A percentile compares a stretch with the other conserved stretches of the same genome.
Evolutionary conservation across 30 jellyfish, hydroid and myxozoan species (phyloP).

Genomic region (Pseudorhiza aurosa): DNA sequence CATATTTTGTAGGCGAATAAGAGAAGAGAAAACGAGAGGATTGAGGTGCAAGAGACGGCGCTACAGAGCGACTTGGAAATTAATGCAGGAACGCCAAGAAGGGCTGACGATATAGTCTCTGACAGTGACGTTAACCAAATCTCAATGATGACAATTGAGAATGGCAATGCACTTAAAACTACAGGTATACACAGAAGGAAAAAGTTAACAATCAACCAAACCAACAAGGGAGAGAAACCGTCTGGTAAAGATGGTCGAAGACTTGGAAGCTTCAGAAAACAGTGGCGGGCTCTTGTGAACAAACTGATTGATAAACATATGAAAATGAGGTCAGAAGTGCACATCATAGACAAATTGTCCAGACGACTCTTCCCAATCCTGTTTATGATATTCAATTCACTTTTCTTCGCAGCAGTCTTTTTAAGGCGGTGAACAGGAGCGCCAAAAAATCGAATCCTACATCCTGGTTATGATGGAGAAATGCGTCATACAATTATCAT

Average conservation of each 20-base stretch:
- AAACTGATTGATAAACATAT: slow-evolving; percentile 27
- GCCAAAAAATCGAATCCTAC: not conserved
- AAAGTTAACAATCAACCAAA: not conserved
- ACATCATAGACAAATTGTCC: slow-evolving; percentile 52
- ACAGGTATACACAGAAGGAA: not conserved
- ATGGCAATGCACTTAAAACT: not conserved
- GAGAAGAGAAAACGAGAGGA: not conserved
- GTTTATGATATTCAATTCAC: slow-evolving; percentile 25
- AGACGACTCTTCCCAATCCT: slow-evolving; percentile 50
- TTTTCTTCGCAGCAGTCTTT: slow-evolving; percentile 17
- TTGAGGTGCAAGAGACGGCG: not conserved
- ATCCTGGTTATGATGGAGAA: not conserved
- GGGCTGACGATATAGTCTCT: not conserved
- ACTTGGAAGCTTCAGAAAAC: not conserved
- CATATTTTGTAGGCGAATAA: not conserved
- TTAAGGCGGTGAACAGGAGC: not conserved
- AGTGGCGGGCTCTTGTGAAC: not conserved
- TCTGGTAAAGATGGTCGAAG: not conserved
- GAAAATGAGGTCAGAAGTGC: slow-evolving; percentile 28
- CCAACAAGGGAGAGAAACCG: not conserved
- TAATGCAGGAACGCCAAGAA: not conserved
- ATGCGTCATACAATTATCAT: no score
- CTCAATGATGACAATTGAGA: not conserved
- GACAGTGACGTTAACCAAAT: not conserved
- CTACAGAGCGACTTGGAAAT: not conserved